Conservation (phyloP, 2,888 invertebrate genomes). For the Timema cristinae region DNA sequence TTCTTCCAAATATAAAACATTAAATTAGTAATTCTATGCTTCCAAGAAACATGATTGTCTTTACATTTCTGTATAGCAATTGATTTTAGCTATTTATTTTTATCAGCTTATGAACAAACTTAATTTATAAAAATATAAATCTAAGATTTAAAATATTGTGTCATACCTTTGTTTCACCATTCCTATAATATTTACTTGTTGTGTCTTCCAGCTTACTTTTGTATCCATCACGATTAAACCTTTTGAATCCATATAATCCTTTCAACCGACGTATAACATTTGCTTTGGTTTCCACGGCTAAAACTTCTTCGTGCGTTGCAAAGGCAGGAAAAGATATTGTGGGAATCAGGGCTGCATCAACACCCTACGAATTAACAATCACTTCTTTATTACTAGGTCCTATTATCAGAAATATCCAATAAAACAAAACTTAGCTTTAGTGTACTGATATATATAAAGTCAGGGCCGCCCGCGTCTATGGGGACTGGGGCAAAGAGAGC, state of each 20-base stretch:
- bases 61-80: too few relatives aligned
- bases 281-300: conserved; percentile 81
- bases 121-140: background rate
- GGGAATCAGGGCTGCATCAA: conserved; percentile 86
- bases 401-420: too few relatives aligned
- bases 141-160: background rate
- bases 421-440: too few relatives aligned
- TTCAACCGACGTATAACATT: conserved; percentile 78
- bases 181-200: conserved; percentile 69
- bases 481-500: too few relatives aligned
- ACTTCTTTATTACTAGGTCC: too few relatives aligned
- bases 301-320: conserved; percentile 89
- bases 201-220: conserved; percentile 84
- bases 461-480: too few relatives aligned
- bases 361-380: conserved; percentile 58
- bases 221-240: conserved; percentile 93
- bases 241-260: conserved; percentile 88
- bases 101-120: too few relatives aligned
- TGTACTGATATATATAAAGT: too few relatives aligned
- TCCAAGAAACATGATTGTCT: too few relatives aligned
- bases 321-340: conserved; percentile 98
- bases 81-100: too few relatives aligned
- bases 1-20: too few relatives aligned
- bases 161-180: conserved; percentile 79
- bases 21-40: too few relatives aligned